Base-by-base conservation (phyloP, 2,888 invertebrate species). In the Dicranocentrus wangi region DNA sequence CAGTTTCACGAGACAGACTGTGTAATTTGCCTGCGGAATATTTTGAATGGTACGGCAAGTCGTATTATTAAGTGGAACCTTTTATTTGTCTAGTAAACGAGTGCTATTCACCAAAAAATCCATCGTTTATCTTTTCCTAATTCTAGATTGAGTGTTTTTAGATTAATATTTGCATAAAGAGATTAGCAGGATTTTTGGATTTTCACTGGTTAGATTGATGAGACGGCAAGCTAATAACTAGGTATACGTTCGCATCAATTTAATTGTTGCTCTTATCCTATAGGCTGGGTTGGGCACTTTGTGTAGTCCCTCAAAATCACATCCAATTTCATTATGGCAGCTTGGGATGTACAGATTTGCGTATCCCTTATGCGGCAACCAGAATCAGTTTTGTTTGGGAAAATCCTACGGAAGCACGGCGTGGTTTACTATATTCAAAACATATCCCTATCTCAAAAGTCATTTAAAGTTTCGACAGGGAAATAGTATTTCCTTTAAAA, bases 161-260 rank as follows among this genome's bases (percentile, higher is more conserved):
- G 23, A 61, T 53, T 19, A 23, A 19, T 51, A 68, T 68, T 68
- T 68, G 68, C 68, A 68, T 68, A 68, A 68, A 55, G n/a, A 58
- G 51, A 47, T 65, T 51, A 51, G 28, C 23, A 25, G 28, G 25
- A 51, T 27, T 68, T 68, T 25, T 28, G 28, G 42, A 61, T 72
- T 68, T 68, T 23, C 25, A n/a, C 27, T 61, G 43, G 19, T 61
- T 72, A 77, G 69, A 77, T 77, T 77, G 61, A 77, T 77, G 77
- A 51, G 69, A 61, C 69, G 77, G 69, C 69, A 69, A 32, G 42
- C 60, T 77, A 77, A 77, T 76, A 60, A 69, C 69, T 51, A 21
- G 69, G 60, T 69, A 69, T 77, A 28, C 19, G 42, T 17, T 69
- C 60, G 25, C 25, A 39, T 55, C 39, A 60, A n/a, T 42, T 58